Percentiles rank a stretch among this genome's conserved stretches.
These are phyloP conservation scores for Shinisaurus crocodilurus DNA, from an alignment of 2,113 vertebrate species.

Conservation along the genomic window DNA sequence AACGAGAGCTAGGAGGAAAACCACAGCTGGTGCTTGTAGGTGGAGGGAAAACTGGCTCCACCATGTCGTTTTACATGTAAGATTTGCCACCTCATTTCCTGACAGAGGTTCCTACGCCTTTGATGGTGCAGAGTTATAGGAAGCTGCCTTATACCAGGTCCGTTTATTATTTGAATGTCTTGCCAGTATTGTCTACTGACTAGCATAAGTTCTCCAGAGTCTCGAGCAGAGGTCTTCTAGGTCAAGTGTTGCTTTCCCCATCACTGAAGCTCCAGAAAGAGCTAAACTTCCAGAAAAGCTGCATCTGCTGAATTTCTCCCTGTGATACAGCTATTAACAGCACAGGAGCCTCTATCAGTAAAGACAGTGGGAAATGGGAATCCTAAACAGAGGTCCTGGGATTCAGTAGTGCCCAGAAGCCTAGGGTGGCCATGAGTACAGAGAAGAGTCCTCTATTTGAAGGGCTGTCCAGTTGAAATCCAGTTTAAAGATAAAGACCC, in stretches of 20 bases:
- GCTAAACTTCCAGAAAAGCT: not conserved
- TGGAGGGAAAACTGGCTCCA: not conserved
- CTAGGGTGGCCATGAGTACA: too few relatives aligned
- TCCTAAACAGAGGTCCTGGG: not conserved
- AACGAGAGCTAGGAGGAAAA: not conserved
- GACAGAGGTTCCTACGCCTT: not conserved
- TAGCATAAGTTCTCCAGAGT: not conserved
- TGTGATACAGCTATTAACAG: not conserved
- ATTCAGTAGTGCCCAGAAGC: not conserved
- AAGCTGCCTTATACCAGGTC: not conserved
- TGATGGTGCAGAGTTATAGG: not conserved
- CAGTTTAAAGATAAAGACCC: too few relatives aligned
- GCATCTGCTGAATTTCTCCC: not conserved
- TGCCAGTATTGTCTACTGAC: not conserved
- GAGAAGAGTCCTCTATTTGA: too few relatives aligned
- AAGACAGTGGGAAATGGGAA: not conserved
- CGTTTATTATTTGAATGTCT: not conserved
- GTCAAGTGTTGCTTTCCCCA: not conserved
- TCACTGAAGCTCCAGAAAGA: not conserved
- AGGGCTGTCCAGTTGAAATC: too few relatives aligned
- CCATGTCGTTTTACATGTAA: not conserved
- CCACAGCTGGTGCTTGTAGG: not conserved
- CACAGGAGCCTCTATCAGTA: not conserved
- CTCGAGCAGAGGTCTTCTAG: not conserved
- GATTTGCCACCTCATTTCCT: not conserved